Conservation (phyloP, 2,888 invertebrate genomes). For the Coelopa pilipes region DNA sequence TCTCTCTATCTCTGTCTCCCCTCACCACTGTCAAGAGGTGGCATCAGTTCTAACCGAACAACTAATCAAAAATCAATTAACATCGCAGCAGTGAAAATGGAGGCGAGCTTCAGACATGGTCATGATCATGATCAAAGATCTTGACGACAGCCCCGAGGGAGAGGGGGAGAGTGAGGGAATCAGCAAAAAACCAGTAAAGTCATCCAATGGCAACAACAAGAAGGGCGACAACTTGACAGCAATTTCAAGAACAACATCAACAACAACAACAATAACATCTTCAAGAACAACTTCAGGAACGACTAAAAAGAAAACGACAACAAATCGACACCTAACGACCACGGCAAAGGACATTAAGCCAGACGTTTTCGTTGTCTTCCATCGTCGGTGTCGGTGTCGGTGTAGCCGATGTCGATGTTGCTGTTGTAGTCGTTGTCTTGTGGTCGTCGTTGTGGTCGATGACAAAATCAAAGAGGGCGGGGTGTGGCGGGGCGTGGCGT, state of each 20-base stretch:
- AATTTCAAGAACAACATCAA: constrained; percentile 12
- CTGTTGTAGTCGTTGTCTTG: no score
- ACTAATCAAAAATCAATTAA: constrained; percentile 23
- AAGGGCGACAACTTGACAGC: no score
- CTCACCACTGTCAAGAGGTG: background rate
- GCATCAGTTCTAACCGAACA: background rate
- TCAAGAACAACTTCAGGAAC: constrained; percentile 3
- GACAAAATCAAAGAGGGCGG: background rate
- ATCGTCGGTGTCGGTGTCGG: constrained; percentile 21
- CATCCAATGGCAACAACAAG: background rate
- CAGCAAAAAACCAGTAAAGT: background rate
- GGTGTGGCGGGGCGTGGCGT: background rate
- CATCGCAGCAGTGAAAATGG: background rate
- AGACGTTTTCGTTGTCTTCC: background rate
- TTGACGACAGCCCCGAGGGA: constrained; percentile 23
- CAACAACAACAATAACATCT: background rate
- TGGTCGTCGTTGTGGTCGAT: background rate
- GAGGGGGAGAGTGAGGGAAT: background rate
- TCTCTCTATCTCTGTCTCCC: no score
- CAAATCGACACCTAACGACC: background rate
- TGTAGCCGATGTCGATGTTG: constrained; percentile 8
- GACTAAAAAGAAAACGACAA: background rate
- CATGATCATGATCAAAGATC: constrained; percentile 12
- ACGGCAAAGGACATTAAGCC: constrained; percentile 19
- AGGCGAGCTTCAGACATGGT: constrained; percentile 18